A percentile compares a stretch with the other conserved stretches of the same genome.
phyloP scores from a whole-genome alignment of 2,113 vertebrate genomes.

The Numenius arquata region DNA sequence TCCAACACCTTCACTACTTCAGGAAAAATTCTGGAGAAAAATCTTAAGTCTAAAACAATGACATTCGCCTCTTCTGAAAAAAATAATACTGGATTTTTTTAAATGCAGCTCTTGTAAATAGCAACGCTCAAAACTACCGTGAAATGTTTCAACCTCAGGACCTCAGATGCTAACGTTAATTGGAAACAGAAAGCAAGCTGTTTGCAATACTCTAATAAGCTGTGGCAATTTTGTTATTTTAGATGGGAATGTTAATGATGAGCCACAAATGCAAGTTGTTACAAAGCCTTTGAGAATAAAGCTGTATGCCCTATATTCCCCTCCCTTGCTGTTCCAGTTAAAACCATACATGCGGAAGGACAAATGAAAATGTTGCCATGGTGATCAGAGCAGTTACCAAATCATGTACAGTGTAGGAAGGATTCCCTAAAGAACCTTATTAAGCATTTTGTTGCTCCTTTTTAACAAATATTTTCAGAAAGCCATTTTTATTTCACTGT shows the following conservation, averaged over 20 bases:
- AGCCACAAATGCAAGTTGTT: slow-evolving; percentile 26
- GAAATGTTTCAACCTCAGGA: background rate
- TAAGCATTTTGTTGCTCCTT: slow-evolving; percentile 29
- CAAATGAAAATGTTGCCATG: slow-evolving; percentile 65
- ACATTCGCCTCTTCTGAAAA: background rate
- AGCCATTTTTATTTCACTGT: background rate
- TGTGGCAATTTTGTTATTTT: slow-evolving; percentile 2
- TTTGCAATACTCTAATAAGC: background rate
- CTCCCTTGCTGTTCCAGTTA: slow-evolving; percentile 43
- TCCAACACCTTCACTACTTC: background rate
- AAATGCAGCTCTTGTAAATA: background rate
- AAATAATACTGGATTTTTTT: background rate
- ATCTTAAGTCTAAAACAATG: background rate
- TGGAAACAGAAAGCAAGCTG: slow-evolving; percentile 32
- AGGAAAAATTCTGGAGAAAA: background rate
- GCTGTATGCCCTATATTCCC: slow-evolving; percentile 42
- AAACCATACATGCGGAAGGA: slow-evolving; percentile 42
- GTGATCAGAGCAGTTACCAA: slow-evolving; percentile 38
- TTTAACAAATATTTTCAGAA: slow-evolving; percentile 40
- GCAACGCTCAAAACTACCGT: background rate
- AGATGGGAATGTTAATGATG: slow-evolving; percentile 16
- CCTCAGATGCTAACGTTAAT: background rate
- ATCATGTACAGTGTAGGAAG: slow-evolving; percentile 40
- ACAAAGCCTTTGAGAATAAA: slow-evolving; percentile 46
- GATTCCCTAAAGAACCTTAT: slow-evolving; percentile 54